Evolutionary conservation across 2,888 invertebrate genomes (phyloP).

Genomic region (Calephelis perditalis): DNA sequence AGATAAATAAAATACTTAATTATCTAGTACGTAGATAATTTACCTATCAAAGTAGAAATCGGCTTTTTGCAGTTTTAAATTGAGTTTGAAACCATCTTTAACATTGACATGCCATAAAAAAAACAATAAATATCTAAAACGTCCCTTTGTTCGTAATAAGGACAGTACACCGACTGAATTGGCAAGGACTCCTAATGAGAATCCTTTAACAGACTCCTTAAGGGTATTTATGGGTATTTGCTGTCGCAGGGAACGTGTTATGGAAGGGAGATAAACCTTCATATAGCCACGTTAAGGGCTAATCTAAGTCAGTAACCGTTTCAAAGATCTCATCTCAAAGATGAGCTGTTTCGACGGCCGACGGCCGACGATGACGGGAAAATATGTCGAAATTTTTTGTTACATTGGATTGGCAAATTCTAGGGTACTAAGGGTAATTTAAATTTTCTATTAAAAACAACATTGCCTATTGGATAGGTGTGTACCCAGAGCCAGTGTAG

Average conservation of each 20-base stretch:
- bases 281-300: neutral
- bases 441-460: too few relatives aligned
- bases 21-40: too few relatives aligned
- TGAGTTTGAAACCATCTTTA: neutral
- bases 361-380: too few relatives aligned
- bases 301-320: neutral
- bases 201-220: neutral
- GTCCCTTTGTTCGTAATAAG: too few relatives aligned
- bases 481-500: too few relatives aligned
- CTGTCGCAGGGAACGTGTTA: slow-evolving; percentile 1
- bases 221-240: slow-evolving; percentile 5
- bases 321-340: neutral
- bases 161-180: neutral
- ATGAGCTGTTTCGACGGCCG: neutral
- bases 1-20: too few relatives aligned
- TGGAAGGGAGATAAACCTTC: neutral
- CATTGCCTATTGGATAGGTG: too few relatives aligned
- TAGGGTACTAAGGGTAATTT: too few relatives aligned
- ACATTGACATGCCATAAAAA: neutral
- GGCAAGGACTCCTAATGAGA: neutral
- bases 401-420: too few relatives aligned
- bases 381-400: too few relatives aligned
- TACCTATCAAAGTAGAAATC: too few relatives aligned
- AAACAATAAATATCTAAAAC: neutral
- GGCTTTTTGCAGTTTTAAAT: neutral